Base-by-base conservation (phyloP, 2,797 vertebrate genomes). In the Alouatta caraya region DNA sequence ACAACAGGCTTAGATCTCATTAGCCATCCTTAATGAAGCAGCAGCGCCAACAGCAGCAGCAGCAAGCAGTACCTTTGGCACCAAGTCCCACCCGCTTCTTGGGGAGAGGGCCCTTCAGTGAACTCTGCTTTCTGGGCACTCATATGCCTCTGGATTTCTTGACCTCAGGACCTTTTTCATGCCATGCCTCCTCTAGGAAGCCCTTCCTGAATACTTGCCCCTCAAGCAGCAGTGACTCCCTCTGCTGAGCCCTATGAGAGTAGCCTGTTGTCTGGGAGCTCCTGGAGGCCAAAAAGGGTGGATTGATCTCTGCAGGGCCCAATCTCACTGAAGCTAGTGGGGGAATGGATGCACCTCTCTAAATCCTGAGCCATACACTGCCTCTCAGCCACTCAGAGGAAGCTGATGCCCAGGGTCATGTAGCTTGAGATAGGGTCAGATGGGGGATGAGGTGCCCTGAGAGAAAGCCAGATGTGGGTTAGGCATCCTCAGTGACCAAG, bases 1-100 rank as follows among this genome's bases (percentile, higher is more conserved):
- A 80, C 93, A 94, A 95, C 82, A 28, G 73, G 21, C 78, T 90
- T 55, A 67, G 70, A 55, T 97, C 87, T 92, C 85, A 92, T 97
- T 96, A 96, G n/a, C 88, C 30, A 21, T 37, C 52, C 30, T 88
- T 96, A 96, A 95, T 42, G 83, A 92, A 93, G 89, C 64, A 48
- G 44, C 61, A 42, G 33, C 82, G 84, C 90, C 33, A 42, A 17
- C 50, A 93, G 91, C 64, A 48, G 39, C 61, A 42, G 33, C 78
- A 88, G 93, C 28, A 42, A 39, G 22, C 79, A 75, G 14, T 42
- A 75, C 50, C 75, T 81, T 80, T 50, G 46, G 89, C 50, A 44
- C 42, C 52, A 91, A 73, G 59, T 70, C 46, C 64, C 1, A 1
- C 86, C 39, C 17, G 2, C 4, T 67, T 83, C 52, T 92, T 57